Percentiles rank a stretch among this genome's conserved stretches.
Evolutionary conservation across 2,113 vertebrate genomes (phyloP).

Genomic region (Anas platyrhynchos): DNA sequence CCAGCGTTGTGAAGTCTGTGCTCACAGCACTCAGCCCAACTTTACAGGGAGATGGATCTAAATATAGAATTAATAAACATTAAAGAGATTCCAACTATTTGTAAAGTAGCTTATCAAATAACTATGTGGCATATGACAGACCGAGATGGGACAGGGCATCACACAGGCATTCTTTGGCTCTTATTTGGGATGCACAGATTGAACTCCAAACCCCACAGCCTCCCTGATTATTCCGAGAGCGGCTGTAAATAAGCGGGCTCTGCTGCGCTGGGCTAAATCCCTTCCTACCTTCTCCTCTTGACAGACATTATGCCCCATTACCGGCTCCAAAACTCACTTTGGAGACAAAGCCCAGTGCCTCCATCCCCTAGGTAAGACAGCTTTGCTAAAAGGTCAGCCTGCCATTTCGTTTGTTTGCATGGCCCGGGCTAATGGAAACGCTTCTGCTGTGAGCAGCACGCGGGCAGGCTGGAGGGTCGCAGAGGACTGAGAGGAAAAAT

Average conservation of each 20-base stretch:
- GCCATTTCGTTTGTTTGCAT: neutral
- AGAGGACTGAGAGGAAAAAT: neutral
- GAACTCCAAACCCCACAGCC: neutral
- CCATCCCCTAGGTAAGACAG: neutral
- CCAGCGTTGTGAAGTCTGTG: neutral
- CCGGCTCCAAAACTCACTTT: neutral
- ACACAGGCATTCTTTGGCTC: fast-evolving
- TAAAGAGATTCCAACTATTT: neutral
- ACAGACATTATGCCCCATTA: neutral
- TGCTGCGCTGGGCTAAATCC: neutral
- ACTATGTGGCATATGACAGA: neutral
- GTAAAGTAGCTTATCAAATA: neutral
- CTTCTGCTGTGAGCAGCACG: neutral
- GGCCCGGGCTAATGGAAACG: neutral
- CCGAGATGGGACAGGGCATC: neutral
- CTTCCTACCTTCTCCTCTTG: neutral
- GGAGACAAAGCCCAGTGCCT: neutral
- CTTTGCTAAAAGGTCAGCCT: conserved; percentile 40
- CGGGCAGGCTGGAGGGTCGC: neutral
- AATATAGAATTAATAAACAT: neutral
- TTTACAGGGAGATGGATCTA: neutral
- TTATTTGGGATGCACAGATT: neutral
- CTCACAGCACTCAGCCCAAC: neutral
- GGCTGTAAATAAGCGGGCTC: neutral
- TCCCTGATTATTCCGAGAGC: fast-evolving